Base-by-base conservation (phyloP, 2,888 invertebrate species). In the Melanchra persicariae region DNA sequence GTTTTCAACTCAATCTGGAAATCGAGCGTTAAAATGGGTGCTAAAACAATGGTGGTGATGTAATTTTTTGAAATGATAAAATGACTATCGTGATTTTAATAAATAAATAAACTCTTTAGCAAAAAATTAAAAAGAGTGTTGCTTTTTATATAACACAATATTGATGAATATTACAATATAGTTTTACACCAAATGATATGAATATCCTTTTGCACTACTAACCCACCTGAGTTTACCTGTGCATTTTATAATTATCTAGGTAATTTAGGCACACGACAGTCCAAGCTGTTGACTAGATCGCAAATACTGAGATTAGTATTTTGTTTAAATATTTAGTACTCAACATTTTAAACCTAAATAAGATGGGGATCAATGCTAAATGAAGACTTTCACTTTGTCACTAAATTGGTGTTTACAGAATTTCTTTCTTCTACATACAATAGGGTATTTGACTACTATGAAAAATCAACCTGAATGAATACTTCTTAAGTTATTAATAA, bases 181-280 rank as follows among this genome's bases (percentile, higher is more conserved):
- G 26, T 37, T 57, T 65, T 51, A 79, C 77, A 77, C 71, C 67
- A 72, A 61, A 60, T 26, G 34, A 63, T 17, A 70, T 66, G 26
- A 34, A 61, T 68, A 54, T 66, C 40, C 55, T 71, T 52, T 67
- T 57, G 51, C 8, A 66, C 52, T 73, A 82, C 62, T 59, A 61
- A 88, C 89, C 88, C 87, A 88, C 88, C 89, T 89, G 85, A 68
- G 8, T 55, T 88, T 89, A 88, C 88, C 87, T 88, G 87, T 78
- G 71, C 51, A 80, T 74, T 69, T 68, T 68, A 77, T 64, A 72
- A 80, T 75, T 65, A 78, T 77, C 70, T 75, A 34, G 5, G 34
- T 34, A 83, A 63, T 80, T 69, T 37, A 57, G 22, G 81, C 72
- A 83, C 80, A 76, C 81, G 72, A 75, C 73, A 82, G 69, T 79